phyloP scores from a whole-genome alignment of 2,888 invertebrate genomes.

The Parnassius apollo region DNA sequence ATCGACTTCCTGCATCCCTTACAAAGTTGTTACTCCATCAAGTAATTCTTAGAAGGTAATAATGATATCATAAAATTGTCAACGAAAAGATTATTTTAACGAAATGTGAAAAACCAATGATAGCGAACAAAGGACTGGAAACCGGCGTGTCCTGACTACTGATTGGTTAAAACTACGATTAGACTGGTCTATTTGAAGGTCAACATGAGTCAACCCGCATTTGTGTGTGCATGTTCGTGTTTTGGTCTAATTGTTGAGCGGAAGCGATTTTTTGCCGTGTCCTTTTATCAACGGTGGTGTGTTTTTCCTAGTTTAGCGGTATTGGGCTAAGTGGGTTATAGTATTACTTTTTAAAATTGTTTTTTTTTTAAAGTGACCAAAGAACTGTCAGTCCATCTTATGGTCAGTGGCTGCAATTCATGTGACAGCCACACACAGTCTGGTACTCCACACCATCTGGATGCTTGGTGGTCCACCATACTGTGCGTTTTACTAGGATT shows the following conservation, averaged over 20 bases:
- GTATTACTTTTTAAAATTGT: not conserved
- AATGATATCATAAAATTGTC: slow-evolving; percentile 13
- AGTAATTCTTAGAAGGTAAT: no score
- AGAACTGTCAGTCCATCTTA: no score
- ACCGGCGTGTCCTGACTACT: slow-evolving; percentile 59
- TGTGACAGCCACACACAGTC: no score
- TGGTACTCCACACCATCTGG: no score
- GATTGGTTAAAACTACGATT: slow-evolving; percentile 77
- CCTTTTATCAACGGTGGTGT: no score
- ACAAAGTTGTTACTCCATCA: no score
- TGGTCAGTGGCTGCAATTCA: not conserved
- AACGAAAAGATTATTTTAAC: slow-evolving; percentile 51
- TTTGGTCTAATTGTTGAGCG: slow-evolving; percentile 36
- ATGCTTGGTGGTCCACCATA: no score
- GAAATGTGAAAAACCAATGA: slow-evolving; percentile 41
- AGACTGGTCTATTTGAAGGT: slow-evolving; percentile 74
- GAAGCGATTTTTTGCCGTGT: slow-evolving; percentile 33
- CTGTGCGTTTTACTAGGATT: no score
- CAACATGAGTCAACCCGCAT: slow-evolving; percentile 63
- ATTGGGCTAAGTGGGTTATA: not conserved
- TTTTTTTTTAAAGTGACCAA: not conserved
- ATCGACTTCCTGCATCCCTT: no score
- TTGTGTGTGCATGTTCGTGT: slow-evolving; percentile 56
- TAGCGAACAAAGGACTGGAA: slow-evolving; percentile 63
- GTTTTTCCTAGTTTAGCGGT: no score